A percentile compares a stretch with the other conserved stretches of the same genome.
Conservation (phyloP, 2,888 invertebrate species). For the Aplocera efformata region DNA sequence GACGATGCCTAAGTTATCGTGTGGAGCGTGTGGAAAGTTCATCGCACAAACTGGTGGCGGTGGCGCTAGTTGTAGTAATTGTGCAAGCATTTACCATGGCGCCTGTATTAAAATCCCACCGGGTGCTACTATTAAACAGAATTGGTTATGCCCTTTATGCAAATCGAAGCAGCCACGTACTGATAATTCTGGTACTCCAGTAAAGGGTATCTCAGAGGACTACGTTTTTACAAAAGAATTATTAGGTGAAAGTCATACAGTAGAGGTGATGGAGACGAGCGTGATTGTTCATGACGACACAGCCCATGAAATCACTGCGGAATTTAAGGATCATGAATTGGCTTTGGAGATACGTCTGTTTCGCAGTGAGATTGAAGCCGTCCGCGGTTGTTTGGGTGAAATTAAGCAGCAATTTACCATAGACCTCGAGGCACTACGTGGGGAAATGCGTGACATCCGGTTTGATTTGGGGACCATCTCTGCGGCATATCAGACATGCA, state of each 20-base stretch:
- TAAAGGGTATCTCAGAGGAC: too few relatives aligned
- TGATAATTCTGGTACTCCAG: neutral
- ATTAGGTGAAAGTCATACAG: neutral
- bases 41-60: too few relatives aligned
- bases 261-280: neutral
- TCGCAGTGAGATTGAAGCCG: neutral
- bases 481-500: neutral
- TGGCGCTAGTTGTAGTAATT: too few relatives aligned
- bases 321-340: neutral
- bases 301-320: neutral
- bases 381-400: neutral
- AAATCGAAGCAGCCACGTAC: neutral
- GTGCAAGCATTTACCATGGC: too few relatives aligned
- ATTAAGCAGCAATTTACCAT: too few relatives aligned
- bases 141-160: slow-evolving; percentile 1
- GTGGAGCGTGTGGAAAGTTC: too few relatives aligned
- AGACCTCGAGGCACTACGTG: neutral
- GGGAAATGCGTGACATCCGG: neutral
- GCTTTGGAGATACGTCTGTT: neutral
- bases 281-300: neutral
- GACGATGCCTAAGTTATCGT: too few relatives aligned
- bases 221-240: too few relatives aligned
- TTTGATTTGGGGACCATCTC: neutral
- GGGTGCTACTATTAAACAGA: neutral
- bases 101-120: neutral